Percentiles rank a stretch among this genome's conserved stretches.
Conservation (phyloP, 2,113 vertebrate genomes). For the Ammospiza nelsoni region DNA sequence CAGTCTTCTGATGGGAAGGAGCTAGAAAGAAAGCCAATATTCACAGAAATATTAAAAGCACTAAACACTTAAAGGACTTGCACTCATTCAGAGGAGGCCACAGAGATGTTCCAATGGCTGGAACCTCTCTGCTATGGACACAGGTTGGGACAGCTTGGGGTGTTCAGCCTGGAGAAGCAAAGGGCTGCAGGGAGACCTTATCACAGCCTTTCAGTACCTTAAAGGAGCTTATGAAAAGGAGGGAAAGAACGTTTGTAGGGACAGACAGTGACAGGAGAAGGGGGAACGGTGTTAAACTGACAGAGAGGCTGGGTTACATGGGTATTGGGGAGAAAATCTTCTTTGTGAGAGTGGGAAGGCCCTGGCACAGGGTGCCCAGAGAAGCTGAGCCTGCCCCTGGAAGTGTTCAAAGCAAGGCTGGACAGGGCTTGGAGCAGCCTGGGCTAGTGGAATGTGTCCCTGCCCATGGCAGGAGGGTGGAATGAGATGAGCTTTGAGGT, state of each 20-base stretch:
- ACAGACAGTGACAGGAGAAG: background rate
- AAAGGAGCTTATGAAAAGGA: background rate
- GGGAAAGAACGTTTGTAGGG: background rate
- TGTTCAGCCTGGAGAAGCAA: background rate
- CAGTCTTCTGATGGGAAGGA: background rate
- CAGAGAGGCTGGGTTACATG: background rate
- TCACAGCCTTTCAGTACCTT: background rate
- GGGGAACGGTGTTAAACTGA: background rate
- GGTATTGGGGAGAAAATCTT: background rate
- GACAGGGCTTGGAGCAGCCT: rapidly evolving
- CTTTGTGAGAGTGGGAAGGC: rapidly evolving
- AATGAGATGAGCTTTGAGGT: background rate
- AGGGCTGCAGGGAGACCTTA: background rate
- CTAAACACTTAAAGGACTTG: background rate
- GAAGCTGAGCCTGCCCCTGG: background rate
- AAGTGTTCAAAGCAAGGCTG: rapidly evolving
- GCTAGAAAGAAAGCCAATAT: background rate
- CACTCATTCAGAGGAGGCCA: background rate
- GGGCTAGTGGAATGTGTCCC: rapidly evolving
- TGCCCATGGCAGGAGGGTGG: background rate
- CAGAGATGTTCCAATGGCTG: background rate
- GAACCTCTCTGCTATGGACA: background rate
- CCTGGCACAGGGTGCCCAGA: background rate
- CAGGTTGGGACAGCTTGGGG: background rate
- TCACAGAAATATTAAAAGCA: background rate